Evolutionary conservation across 2,888 invertebrate species (phyloP).

Genomic region (Cerceris rybyensis): DNA sequence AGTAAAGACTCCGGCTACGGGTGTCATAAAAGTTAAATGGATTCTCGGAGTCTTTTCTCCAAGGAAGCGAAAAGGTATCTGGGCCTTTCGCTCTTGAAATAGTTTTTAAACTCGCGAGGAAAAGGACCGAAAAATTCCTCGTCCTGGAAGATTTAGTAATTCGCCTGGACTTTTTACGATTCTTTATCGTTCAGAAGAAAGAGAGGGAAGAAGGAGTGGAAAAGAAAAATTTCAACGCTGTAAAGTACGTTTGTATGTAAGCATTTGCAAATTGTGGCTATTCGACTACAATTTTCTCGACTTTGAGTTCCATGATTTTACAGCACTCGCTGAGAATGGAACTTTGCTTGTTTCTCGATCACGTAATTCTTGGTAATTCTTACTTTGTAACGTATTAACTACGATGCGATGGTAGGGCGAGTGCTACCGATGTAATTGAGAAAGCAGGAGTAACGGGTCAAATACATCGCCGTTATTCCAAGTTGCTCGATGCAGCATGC

Average conservation of each 20-base stretch:
- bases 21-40: slow-evolving; percentile 67
- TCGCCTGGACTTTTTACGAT: slow-evolving; percentile 41
- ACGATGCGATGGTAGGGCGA: neutral
- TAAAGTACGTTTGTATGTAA: no score
- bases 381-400: neutral
- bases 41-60: slow-evolving; percentile 44
- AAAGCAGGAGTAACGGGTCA: slow-evolving; percentile 17
- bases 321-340: no score
- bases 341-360: neutral
- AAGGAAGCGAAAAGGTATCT: slow-evolving; percentile 36
- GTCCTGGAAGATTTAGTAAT: slow-evolving; percentile 50
- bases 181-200: neutral
- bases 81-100: slow-evolving; percentile 50
- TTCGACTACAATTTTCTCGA: no score
- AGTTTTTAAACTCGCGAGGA: slow-evolving; percentile 45
- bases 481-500: slow-evolving; percentile 44
- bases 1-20: slow-evolving; percentile 45
- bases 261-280: no score
- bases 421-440: slow-evolving; percentile 14
- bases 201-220: neutral
- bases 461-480: slow-evolving; percentile 40
- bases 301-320: no score
- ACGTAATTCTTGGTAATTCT: neutral
- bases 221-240: neutral
- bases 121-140: slow-evolving; percentile 28